phyloP scores from a whole-genome alignment of 2,113 vertebrate genomes.

The Sarotherodon lohbergeri region DNA sequence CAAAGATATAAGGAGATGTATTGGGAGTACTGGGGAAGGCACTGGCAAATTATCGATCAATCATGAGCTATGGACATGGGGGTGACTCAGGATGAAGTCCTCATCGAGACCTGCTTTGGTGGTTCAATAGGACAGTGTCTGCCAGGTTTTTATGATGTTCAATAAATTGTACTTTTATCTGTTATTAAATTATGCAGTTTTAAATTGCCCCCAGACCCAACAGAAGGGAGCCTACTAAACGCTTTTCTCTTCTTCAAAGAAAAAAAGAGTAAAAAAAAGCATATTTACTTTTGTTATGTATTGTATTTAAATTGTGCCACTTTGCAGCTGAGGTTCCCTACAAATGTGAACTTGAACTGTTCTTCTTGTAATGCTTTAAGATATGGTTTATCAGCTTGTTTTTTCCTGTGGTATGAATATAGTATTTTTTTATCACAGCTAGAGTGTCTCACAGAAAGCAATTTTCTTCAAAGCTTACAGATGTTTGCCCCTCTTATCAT shows the following conservation, averaged over 20 bases:
- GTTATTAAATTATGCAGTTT: neutral
- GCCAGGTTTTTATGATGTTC: neutral
- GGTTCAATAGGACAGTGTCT: neutral
- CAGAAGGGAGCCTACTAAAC: neutral
- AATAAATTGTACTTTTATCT: neutral
- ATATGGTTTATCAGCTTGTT: conserved; percentile 3
- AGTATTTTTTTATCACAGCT: neutral
- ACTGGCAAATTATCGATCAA: neutral
- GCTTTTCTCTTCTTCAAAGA: neutral
- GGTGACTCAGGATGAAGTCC: neutral
- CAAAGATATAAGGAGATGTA: neutral
- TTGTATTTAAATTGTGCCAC: neutral
- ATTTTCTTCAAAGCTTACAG: conserved; percentile 4
- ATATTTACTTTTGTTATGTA: neutral
- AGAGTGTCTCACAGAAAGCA: neutral
- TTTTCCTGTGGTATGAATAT: neutral
- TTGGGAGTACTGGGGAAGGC: neutral
- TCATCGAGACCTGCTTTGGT: neutral
- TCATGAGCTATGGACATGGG: neutral
- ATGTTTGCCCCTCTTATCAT: conserved; percentile 10
- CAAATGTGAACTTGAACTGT: neutral
- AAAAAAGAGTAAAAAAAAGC: neutral
- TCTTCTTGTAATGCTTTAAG: neutral
- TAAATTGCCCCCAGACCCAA: neutral
- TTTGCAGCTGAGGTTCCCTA: neutral